Evolutionary conservation across 2,113 vertebrate species (phyloP), one percentile per base, ranked within the genome.

Genomic region (Uria aalge): DNA sequence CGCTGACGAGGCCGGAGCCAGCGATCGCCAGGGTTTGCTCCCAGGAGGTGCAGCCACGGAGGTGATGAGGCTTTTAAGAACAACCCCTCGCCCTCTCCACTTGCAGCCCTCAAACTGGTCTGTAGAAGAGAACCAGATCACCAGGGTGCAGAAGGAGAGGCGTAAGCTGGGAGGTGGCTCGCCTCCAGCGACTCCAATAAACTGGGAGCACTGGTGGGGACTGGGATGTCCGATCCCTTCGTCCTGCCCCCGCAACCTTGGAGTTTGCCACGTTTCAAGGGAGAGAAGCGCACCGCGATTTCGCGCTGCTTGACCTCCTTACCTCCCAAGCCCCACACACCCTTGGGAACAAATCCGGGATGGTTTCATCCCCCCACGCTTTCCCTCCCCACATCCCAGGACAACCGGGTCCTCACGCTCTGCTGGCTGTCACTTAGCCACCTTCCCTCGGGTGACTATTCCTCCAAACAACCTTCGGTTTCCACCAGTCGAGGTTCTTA

Each of bases 201-300:
- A 57, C 38, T 3, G 15, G 45, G 29, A 4, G 5, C 18, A 26
- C 30, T 3, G 23, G 53, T 47, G 27, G 14, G 63, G 32, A 21
- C 40, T 7, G 48, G 40, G 7, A 8, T 50, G 1, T 11, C 9
- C 0, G 0, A 32, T n/a, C 26, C 38, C 59, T 53, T 71, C 23
- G 1, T 14, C 16, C 36, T 67, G 23, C n/a, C 32, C 0, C 1
- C 7, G 4, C 29, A 23, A 1, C 50, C 40, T 12, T 3, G 19
- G 68, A 8, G 56, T 19, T 36, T 15, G 55, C 23, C 22, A 3
- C 0, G 0, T 52, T 71, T 45, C 32, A 15, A 63, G 22, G 64
- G 12, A 45, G 11, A 32, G 22, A 18, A 68, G 11, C 0, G 0
- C 6, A 3, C 1, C 8, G 27, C 3, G 3, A 7, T 10, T 67